Evolutionary conservation across 2,113 vertebrate species (phyloP).

Genomic region (Podarcis raffonei): DNA sequence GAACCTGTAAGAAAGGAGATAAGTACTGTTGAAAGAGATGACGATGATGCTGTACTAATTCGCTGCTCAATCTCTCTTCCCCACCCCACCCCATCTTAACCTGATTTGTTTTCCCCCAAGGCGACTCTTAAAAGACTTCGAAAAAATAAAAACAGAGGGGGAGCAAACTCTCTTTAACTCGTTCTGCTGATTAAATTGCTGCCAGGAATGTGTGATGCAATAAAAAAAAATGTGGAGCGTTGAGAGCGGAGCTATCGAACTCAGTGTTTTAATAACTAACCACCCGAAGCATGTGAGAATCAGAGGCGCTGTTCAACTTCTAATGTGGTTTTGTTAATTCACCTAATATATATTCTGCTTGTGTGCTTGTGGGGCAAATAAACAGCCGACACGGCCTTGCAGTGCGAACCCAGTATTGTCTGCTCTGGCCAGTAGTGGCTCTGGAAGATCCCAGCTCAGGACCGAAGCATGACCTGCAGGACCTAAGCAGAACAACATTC

Average conservation of each 20-base stretch:
- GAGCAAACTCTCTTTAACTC: neutral
- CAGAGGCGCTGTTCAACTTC: neutral
- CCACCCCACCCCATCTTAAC: neutral
- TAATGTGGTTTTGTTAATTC: neutral
- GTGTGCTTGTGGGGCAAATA: neutral
- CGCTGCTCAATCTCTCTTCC: neutral
- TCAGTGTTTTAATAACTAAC: neutral
- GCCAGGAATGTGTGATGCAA: neutral
- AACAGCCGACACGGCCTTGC: too few relatives aligned
- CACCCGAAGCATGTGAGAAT: neutral
- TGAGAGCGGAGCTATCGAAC: neutral
- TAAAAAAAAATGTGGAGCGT: neutral
- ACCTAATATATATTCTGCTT: neutral
- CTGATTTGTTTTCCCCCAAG: neutral
- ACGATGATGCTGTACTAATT: neutral
- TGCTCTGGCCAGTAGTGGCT: too few relatives aligned
- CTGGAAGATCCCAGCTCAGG: too few relatives aligned
- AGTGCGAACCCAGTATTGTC: too few relatives aligned
- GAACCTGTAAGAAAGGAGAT: neutral
- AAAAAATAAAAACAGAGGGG: too few relatives aligned
- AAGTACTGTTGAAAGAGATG: neutral
- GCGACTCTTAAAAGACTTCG: neutral
- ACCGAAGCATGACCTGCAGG: too few relatives aligned
- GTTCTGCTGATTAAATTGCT: neutral
- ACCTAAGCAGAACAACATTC: too few relatives aligned